A percentile compares a stretch with the other conserved stretches of the same genome.
Evolutionary conservation across 1,140 invertebrate genomes (phyloP).

Genomic region (Sarcophaga peregrina): DNA sequence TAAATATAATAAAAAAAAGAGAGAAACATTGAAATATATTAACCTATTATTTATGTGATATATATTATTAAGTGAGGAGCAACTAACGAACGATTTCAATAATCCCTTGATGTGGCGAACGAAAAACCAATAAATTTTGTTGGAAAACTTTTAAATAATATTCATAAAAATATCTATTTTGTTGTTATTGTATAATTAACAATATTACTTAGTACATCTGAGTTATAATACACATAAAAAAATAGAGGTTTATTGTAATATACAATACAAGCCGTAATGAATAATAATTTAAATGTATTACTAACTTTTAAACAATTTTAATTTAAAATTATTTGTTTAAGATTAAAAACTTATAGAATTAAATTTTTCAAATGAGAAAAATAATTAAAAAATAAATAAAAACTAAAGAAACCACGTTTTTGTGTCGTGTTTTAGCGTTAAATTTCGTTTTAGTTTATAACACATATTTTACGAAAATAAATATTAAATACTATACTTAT

Average conservation of each 20-base stretch:
- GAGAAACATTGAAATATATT: conserved; percentile 7
- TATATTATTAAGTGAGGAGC: conserved; percentile 32
- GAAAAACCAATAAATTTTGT: neutral
- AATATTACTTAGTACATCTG: neutral
- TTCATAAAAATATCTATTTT: neutral
- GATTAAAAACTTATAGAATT: neutral
- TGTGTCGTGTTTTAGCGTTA: neutral
- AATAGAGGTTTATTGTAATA: neutral
- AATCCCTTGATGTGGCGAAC: neutral
- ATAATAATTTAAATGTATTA: neutral
- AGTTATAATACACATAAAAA: neutral
- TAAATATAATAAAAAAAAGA: conserved; percentile 2
- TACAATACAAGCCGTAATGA: neutral
- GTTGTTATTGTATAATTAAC: neutral
- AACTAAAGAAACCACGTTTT: neutral
- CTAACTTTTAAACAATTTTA: conserved; percentile 16
- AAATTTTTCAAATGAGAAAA: neutral
- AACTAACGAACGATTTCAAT: neutral
- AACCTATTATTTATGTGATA: conserved; percentile 44
- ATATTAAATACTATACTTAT: neutral
- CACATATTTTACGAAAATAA: neutral
- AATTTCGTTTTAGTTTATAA: neutral
- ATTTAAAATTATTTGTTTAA: neutral
- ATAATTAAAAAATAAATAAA: no score
- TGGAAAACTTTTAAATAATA: no score